Conservation (phyloP, 2,888 invertebrate genomes). For the Brachyopa scutellaris region DNA sequence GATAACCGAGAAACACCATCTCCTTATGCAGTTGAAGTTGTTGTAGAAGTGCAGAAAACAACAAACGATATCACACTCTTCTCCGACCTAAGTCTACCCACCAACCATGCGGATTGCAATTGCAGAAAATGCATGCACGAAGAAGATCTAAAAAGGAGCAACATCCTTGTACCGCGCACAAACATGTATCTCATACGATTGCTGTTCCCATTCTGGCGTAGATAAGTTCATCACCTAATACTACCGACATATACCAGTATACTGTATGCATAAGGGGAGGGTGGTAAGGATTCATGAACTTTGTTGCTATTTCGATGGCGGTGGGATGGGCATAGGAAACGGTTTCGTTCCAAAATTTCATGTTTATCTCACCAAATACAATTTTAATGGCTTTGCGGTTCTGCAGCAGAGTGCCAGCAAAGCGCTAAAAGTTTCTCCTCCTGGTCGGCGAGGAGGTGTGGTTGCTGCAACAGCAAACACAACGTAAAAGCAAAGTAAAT, state of each 20-base stretch:
- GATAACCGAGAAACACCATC: neutral
- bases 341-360: slow-evolving; percentile 60
- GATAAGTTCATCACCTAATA: slow-evolving; percentile 69
- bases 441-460: slow-evolving; percentile 20
- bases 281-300: slow-evolving; percentile 4
- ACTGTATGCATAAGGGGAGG: slow-evolving; percentile 19
- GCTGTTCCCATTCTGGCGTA: slow-evolving; percentile 40
- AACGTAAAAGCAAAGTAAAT: slow-evolving; percentile 51
- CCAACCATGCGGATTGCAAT: slow-evolving; percentile 52
- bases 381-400: slow-evolving; percentile 70
- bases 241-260: slow-evolving; percentile 34
- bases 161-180: slow-evolving; percentile 42
- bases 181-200: slow-evolving; percentile 45
- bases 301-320: slow-evolving; percentile 34
- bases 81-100: neutral
- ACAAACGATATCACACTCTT: slow-evolving; percentile 9
- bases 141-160: slow-evolving; percentile 46
- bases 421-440: slow-evolving; percentile 63
- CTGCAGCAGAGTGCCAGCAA: slow-evolving; percentile 62
- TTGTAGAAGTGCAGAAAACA: slow-evolving; percentile 4
- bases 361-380: slow-evolving; percentile 70
- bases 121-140: slow-evolving; percentile 47
- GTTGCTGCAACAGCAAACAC: slow-evolving; percentile 40
- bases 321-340: slow-evolving; percentile 31
- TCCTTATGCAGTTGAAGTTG: neutral